Conservation (phyloP, 2,113 vertebrate species). For the Macaca mulatta region DNA sequence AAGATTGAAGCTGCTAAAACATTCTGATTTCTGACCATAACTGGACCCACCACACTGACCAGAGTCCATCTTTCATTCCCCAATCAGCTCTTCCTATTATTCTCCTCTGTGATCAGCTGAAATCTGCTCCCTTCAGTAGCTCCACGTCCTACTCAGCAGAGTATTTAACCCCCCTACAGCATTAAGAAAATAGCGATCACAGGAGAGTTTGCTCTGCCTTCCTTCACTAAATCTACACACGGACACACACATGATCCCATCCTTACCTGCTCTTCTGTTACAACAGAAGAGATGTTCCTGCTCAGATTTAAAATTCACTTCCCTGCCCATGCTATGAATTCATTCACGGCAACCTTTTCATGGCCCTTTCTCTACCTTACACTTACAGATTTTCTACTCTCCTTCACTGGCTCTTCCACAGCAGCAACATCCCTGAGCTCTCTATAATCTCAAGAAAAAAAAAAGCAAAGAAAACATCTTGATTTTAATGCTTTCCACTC, state of each 20-base stretch:
- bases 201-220: neutral
- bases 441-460: neutral
- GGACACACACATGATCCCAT: neutral
- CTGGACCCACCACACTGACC: too few relatives aligned
- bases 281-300: neutral
- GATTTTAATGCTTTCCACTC: slow-evolving; percentile 12
- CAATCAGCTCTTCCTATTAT: neutral
- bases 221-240: neutral
- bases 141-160: neutral
- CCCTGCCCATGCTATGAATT: neutral
- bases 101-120: neutral
- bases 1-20: neutral
- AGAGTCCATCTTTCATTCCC: neutral
- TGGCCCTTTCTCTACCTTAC: neutral
- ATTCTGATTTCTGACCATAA: neutral
- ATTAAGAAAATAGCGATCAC: neutral
- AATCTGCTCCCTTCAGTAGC: neutral
- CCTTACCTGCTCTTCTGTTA: neutral
- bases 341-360: neutral
- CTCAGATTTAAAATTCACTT: neutral
- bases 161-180: neutral
- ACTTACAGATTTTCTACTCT: neutral
- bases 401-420: neutral
- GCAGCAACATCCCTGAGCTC: neutral
- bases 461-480: too few relatives aligned